Conservation (phyloP, 2,797 vertebrate genomes). For the Pipistrellus nathusii region DNA sequence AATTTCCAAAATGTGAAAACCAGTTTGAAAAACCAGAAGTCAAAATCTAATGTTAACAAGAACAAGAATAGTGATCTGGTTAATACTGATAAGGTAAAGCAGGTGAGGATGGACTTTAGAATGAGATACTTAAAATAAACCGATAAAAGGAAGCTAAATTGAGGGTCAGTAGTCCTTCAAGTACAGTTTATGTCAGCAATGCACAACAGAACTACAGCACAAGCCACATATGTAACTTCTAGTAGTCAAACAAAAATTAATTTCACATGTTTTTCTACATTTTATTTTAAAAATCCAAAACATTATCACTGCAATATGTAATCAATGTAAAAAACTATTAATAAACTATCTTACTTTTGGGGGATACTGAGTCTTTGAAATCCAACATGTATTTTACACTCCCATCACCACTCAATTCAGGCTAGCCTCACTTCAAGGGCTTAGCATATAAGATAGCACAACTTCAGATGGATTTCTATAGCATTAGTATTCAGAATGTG, state of each 20-base stretch:
- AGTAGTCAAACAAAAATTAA: constrained; percentile 16
- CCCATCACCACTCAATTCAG: background rate
- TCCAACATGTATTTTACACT: background rate
- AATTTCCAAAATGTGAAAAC: constrained; percentile 59
- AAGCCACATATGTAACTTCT: background rate
- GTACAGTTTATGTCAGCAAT: background rate
- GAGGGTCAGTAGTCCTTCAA: background rate
- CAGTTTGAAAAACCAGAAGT: background rate
- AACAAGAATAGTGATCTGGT: background rate
- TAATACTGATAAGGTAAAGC: background rate
- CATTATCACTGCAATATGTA: background rate
- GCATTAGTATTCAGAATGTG: background rate
- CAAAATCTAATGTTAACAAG: background rate
- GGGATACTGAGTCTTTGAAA: constrained; percentile 6
- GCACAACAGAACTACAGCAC: background rate
- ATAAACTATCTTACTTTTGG: background rate
- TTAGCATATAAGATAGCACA: background rate
- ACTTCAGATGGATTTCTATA: background rate
- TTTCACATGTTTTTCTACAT: background rate
- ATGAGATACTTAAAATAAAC: background rate
- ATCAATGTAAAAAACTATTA: constrained; percentile 9
- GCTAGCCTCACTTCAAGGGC: background rate
- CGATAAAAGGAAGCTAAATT: background rate
- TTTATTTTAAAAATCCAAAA: constrained; percentile 29
- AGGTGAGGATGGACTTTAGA: background rate